Percentiles rank a stretch among this genome's conserved stretches.
Conservation (phyloP, 2,797 vertebrate genomes). For the Nannoperca obscura region DNA sequence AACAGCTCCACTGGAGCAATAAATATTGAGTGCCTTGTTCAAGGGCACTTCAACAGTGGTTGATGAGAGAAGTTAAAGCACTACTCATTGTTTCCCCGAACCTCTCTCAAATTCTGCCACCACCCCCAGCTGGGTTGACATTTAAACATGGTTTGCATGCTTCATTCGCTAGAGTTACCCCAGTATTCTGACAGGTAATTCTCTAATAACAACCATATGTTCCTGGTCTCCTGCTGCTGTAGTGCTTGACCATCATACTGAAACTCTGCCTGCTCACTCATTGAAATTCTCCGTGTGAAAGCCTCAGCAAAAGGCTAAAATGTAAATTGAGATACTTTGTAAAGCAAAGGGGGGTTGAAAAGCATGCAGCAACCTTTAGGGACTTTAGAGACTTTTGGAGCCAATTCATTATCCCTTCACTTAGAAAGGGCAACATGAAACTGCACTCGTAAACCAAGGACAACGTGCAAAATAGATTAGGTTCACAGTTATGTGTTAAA, state of each 20-base stretch:
- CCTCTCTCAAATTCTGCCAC: background rate
- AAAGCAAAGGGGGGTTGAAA: conserved; percentile 13
- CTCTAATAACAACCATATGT: background rate
- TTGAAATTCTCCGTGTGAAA: conserved; percentile 23
- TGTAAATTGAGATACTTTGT: conserved; percentile 35
- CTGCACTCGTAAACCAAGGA: conserved; percentile 23
- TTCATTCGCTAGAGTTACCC: background rate
- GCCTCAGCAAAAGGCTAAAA: conserved; percentile 7
- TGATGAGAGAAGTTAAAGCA: conserved; percentile 23
- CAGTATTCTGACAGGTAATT: conserved; percentile 14
- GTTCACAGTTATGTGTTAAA: conserved; percentile 25
- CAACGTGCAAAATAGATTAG: conserved; percentile 24
- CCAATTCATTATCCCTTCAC: conserved; percentile 32
- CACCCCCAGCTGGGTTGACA: conserved; percentile 20
- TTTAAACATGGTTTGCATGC: conserved; percentile 31
- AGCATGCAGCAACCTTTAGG: conserved; percentile 24
- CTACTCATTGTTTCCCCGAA: background rate
- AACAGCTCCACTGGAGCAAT: conserved; percentile 41
- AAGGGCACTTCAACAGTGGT: conserved; percentile 37
- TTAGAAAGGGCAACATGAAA: conserved; percentile 38
- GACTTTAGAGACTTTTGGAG: conserved; percentile 9
- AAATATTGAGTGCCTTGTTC: conserved; percentile 32
- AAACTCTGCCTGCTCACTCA: conserved; percentile 1
- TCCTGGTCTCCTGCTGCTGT: background rate
- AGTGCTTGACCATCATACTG: conserved; percentile 6